These are phyloP conservation scores for Dolichoris vasculosae DNA, from an alignment of 1,140 invertebrate species.

Conservation along the genomic window DNA sequence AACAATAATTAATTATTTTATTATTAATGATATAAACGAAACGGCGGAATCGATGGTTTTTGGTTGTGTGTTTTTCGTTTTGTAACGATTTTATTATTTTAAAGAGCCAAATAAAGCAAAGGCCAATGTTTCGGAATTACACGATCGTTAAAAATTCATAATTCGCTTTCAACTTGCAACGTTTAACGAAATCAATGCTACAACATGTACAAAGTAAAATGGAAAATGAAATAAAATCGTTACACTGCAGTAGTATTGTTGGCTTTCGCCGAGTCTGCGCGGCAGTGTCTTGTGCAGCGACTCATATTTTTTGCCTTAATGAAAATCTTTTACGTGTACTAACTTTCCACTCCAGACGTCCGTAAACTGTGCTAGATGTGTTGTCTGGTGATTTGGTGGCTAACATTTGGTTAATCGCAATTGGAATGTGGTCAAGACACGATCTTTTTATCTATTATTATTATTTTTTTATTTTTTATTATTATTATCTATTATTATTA, in stretches of 20 bases:
- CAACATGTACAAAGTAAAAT: neutral
- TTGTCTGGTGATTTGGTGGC: constrained; percentile 68
- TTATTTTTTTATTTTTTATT: no score
- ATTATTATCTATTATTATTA: no score
- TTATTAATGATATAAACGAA: no score
- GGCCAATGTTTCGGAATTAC: neutral
- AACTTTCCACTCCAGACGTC: constrained; percentile 60
- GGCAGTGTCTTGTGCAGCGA: constrained; percentile 52
- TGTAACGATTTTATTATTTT: constrained; percentile 27
- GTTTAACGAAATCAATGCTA: no score
- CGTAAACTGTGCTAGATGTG: constrained; percentile 63
- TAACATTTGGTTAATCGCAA: constrained; percentile 64
- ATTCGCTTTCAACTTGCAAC: no score
- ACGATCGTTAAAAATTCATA: no score
- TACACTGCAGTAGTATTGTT: constrained; percentile 44
- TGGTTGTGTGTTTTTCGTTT: constrained; percentile 40
- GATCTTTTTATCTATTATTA: no score
- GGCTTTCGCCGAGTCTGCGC: constrained; percentile 53
- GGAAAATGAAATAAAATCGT: constrained; percentile 3
- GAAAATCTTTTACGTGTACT: constrained; percentile 55
- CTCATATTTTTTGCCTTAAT: constrained; percentile 45
- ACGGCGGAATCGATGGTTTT: constrained; percentile 38
- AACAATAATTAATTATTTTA: constrained; percentile 3
- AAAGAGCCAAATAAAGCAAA: neutral
- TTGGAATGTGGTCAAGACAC: constrained; percentile 44